Percentiles rank a stretch among this genome's conserved stretches.
phyloP scores from a whole-genome alignment of 2,797 vertebrate species.

The Ataeniobius toweri region DNA sequence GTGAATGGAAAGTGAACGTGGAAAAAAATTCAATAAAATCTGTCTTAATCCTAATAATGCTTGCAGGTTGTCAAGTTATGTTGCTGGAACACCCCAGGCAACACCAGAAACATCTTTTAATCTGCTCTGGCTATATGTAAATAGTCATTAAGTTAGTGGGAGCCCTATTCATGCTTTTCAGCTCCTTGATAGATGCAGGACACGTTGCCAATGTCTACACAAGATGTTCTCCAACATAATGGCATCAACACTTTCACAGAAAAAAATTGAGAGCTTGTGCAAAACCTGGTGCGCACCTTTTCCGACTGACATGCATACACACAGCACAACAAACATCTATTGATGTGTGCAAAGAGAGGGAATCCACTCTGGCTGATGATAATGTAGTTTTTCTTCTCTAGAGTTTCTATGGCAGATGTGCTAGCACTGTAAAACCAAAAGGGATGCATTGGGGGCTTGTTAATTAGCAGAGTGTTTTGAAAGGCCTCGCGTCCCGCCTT shows the following conservation, averaged over 20 bases:
- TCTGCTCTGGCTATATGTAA: slow-evolving; percentile 68
- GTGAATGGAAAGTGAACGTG: slow-evolving; percentile 37
- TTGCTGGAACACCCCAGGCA: slow-evolving; percentile 59
- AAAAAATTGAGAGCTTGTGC: slow-evolving; percentile 37
- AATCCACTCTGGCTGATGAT: slow-evolving; percentile 71
- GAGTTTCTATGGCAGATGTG: slow-evolving; percentile 76
- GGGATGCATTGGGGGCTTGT: slow-evolving; percentile 72
- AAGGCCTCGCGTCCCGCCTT: slow-evolving; percentile 72
- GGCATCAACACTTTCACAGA: slow-evolving; percentile 47
- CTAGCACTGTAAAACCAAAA: slow-evolving; percentile 65
- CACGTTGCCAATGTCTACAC: slow-evolving; percentile 66
- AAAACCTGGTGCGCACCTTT: slow-evolving; percentile 59
- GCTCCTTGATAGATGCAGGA: slow-evolving; percentile 60
- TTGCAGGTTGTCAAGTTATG: slow-evolving; percentile 57
- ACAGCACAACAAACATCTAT: slow-evolving; percentile 65
- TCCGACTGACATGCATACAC: slow-evolving; percentile 56
- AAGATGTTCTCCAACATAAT: slow-evolving; percentile 57
- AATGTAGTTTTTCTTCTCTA: slow-evolving; percentile 72
- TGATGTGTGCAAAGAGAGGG: slow-evolving; percentile 51
- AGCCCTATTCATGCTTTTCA: slow-evolving; percentile 67
- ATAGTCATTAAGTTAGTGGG: slow-evolving; percentile 74
- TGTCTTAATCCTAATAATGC: slow-evolving; percentile 60
- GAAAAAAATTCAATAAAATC: slow-evolving; percentile 29
- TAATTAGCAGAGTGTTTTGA: slow-evolving; percentile 81
- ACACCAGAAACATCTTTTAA: slow-evolving; percentile 71